phyloP scores from a whole-genome alignment of 2,797 vertebrate genomes.

The Echeneis naucrates region DNA sequence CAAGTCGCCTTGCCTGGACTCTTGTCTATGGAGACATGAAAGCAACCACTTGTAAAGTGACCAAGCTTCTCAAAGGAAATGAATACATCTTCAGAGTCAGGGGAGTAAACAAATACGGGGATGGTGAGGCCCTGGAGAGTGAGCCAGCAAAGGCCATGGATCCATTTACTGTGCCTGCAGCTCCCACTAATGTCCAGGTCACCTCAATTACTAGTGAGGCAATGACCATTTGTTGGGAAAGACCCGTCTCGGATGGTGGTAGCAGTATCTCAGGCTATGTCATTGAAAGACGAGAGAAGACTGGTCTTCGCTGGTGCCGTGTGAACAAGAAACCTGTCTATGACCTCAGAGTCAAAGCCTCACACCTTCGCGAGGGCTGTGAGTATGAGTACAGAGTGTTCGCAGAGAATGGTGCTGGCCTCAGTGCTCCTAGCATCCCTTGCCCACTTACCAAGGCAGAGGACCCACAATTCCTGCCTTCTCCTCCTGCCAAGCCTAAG shows the following conservation, averaged over 20 bases:
- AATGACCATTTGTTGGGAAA: conserved; percentile 98
- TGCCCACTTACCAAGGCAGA: conserved; percentile 92
- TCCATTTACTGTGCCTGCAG: conserved; percentile 92
- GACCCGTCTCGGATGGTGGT: conserved; percentile 95
- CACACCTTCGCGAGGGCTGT: conserved; percentile 92
- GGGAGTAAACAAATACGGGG: conserved; percentile 96
- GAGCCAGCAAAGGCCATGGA: conserved; percentile 90
- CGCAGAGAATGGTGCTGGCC: conserved; percentile 97
- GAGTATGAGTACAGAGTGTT: conserved; percentile 98
- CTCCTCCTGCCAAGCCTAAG: conserved; percentile 95
- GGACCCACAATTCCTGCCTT: conserved; percentile 95
- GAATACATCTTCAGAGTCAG: conserved; percentile 98
- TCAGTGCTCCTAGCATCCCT: conserved; percentile 92
- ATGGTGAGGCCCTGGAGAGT: conserved; percentile 95
- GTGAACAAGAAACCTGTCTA: conserved; percentile 99
- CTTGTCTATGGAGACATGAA: conserved; percentile 93
- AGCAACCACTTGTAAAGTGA: conserved; percentile 97
- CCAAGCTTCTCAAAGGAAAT: conserved; percentile 96
- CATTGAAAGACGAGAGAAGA: conserved; percentile 97
- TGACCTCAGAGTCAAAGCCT: conserved; percentile 97
- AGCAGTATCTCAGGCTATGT: conserved; percentile 95
- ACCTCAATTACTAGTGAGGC: conserved; percentile 93
- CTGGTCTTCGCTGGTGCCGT: conserved; percentile 94
- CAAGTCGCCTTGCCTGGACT: conserved; percentile 97
- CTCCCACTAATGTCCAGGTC: conserved; percentile 94